Conservation (phyloP, 2,888 invertebrate species). For the Meganola albula region DNA sequence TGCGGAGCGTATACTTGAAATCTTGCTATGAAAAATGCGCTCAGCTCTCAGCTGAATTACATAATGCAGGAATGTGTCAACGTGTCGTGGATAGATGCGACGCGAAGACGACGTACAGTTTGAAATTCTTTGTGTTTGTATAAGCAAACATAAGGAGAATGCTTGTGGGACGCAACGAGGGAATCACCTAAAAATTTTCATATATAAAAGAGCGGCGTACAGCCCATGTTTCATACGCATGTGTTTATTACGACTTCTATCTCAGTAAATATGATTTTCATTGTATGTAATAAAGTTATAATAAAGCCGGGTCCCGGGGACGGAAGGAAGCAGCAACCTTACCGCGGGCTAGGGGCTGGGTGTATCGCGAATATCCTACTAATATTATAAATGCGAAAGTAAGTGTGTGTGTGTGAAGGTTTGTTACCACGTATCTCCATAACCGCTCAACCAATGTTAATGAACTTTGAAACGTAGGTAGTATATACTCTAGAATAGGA, state of each 20-base stretch:
- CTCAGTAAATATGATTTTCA: constrained; percentile 66
- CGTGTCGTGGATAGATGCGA: constrained; percentile 34
- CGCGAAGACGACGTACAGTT: constrained; percentile 36
- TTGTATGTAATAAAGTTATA: constrained; percentile 65
- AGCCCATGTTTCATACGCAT: constrained; percentile 50
- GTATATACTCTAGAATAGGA: too few relatives aligned
- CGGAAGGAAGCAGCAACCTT: constrained; percentile 61
- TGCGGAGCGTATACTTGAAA: constrained; percentile 50
- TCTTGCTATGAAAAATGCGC: constrained; percentile 68
- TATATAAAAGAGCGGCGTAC: constrained; percentile 33
- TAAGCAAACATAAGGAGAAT: constrained; percentile 59
- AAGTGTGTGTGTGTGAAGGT: too few relatives aligned
- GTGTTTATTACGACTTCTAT: constrained; percentile 63
- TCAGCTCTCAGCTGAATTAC: constrained; percentile 49
- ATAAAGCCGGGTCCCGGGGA: constrained; percentile 47
- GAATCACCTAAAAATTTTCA: constrained; percentile 37
- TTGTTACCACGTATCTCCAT: too few relatives aligned
- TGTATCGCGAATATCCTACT: constrained; percentile 35
- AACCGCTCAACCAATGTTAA: too few relatives aligned
- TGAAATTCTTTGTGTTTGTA: constrained; percentile 63
- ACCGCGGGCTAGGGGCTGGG: constrained; percentile 41
- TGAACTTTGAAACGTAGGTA: too few relatives aligned
- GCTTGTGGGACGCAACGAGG: constrained; percentile 26
- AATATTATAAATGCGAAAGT: too few relatives aligned
- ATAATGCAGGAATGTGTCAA: constrained; percentile 66